Evolutionary conservation across 2,797 vertebrate genomes (phyloP), one percentile per base, ranked within the genome.

Genomic region (Sebastes alutus): DNA sequence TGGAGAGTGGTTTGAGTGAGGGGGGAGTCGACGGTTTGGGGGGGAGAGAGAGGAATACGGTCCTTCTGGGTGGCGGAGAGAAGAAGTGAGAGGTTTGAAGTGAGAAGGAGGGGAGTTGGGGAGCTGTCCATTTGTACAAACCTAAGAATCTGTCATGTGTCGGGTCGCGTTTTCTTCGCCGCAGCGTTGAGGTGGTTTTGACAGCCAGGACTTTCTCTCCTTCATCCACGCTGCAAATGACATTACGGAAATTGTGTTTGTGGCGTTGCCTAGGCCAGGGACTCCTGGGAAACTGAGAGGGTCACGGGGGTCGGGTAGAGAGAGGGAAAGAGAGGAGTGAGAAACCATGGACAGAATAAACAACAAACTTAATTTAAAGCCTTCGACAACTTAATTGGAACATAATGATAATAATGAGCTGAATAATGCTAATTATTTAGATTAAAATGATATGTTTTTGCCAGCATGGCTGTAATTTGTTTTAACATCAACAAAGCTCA

Each of bases 171-270:
- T 98, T 96, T 95, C 96, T 69, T 89, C 94, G 91, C 91, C 83
- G 92, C 91, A 89, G 77, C 30, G 93, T 73, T 93, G 94, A 97
- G 96, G 95, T 88, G 94, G 91, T 94, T 93, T 94, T 96, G 98
- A 99, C 98, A 98, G 97, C 95, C 94, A 95, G 95, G 96, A 97
- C 94, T 94, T 94, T 93, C 89, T 93, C 94, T 89, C 95, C 93
- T 96, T 97, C 97, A 90, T 97, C 95, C 95, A 92, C 93, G 95
- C 95, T 91, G 95, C 95, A 98, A 99, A 98, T 98, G 96, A 98
- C 97, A 98, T 99, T 99, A 99, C 92, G 95, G 96, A 98, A 98
- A 98, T 98, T 97, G 97, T 97, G 97, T 98, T 99, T 97, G 95
- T 90, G 95, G 95, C 94, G 93, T 95, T 94, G 95, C 96, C 93